Evolutionary conservation across 2,113 vertebrate genomes (phyloP), one percentile per base, ranked within the genome.

Genomic region (Gallinago paraguaiae): DNA sequence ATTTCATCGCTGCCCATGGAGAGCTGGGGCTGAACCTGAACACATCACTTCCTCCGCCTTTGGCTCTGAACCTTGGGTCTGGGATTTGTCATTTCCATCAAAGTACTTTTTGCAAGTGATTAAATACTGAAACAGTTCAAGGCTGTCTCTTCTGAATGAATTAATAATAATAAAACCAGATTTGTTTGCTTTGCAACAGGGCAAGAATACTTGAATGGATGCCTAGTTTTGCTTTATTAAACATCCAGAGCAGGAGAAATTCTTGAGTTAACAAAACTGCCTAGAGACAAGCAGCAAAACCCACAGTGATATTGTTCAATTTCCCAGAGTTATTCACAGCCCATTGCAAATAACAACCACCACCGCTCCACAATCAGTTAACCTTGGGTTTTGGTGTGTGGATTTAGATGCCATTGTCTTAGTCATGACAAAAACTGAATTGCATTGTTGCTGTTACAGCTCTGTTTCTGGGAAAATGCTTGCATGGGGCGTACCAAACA

Each of bases 401-500:
- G 57, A 81, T 93, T 93, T 86, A 76, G 50, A 76, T 79, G 64
- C 31, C 92, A 87, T 92, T 94, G 86, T 69, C 92, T 75, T 37
- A 76, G 81, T 79, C 80, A 94, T 1, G 3, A 85, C 48, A 84
- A 84, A 75, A 93, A 88, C 76, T n/a, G 2, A 78, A 64, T 78
- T 56, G 53, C 48, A 31, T 83, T 82, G 65, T 81, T 84, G 83
- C 57, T 92, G 37, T 79, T 86, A 41, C 67, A 90, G 86, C 39
- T 84, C 65, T 71, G 0, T 65, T 95, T 89, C 86, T 92, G 77
- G 57, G 48, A 78, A 89, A 76, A 82, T n/a, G 48, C 57, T 71
- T 78, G 33, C 56, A 71, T 75, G 14, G 27, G 22, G 6, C 41
- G n/a, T 70, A 67, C 27, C 2, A 0, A 76, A 71, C 9, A 82